A percentile compares a stretch with the other conserved stretches of the same genome.
phyloP scores from a whole-genome alignment of 2,888 invertebrate species.

The Notodonta ziczac region DNA sequence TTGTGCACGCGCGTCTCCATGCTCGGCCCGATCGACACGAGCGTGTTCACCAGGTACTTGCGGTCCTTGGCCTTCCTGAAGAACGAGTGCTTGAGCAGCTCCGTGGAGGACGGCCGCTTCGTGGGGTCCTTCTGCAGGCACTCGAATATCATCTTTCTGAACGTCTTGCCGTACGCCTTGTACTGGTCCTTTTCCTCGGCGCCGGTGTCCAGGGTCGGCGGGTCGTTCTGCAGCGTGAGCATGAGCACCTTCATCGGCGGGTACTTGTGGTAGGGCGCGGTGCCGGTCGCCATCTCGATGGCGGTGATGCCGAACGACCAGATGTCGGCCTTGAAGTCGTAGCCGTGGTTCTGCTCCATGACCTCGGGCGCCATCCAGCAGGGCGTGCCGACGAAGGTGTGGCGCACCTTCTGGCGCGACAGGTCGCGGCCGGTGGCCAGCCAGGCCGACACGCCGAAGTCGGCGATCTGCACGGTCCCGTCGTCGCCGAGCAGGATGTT shows the following conservation, averaged over 20 bases:
- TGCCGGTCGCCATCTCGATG: constrained; percentile 99
- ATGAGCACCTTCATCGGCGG: constrained; percentile 99
- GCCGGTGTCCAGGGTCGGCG: constrained; percentile 97
- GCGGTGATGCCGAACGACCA: constrained; percentile 97
- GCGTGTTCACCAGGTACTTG: constrained; percentile 93
- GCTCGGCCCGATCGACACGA: constrained; percentile 94
- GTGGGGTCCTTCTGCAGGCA: constrained; percentile 98
- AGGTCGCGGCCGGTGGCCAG: constrained; percentile 97
- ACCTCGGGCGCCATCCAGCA: constrained; percentile 99
- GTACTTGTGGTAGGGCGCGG: constrained; percentile 99
- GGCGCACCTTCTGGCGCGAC: constrained; percentile 97
- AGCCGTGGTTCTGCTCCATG: constrained; percentile 99
- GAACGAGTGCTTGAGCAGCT: constrained; percentile 98
- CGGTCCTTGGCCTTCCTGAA: constrained; percentile 99
- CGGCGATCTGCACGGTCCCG: constrained; percentile 99
- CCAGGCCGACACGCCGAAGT: constrained; percentile 99
- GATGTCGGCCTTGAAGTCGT: constrained; percentile 97
- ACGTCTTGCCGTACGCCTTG: constrained; percentile 98
- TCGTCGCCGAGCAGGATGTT: constrained; percentile 98
- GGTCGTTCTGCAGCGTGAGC: constrained; percentile 99
- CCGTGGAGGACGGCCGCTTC: constrained; percentile 97
- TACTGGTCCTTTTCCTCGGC: constrained; percentile 99
- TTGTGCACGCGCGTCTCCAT: constrained; percentile 97
- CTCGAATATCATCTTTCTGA: constrained; percentile 98
- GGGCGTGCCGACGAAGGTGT: constrained; percentile 99